These are phyloP conservation scores for Augiades crinisus DNA, from an alignment of 2,888 invertebrate genomes.

Conservation along the genomic window DNA sequence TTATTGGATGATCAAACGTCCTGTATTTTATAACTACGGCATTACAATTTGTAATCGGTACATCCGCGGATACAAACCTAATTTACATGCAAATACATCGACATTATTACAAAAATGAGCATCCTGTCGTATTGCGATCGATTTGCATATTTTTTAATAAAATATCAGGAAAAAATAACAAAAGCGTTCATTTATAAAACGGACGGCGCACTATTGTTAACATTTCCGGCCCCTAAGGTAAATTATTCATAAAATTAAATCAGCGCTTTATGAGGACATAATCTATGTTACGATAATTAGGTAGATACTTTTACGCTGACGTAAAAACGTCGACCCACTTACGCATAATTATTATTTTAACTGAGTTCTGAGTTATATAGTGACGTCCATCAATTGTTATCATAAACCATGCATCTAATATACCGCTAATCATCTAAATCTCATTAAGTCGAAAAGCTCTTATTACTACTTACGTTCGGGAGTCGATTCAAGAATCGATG, in stretches of 20 bases:
- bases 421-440: too few species aligned
- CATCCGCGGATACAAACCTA: slow-evolving; percentile 68
- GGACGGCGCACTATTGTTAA: slow-evolving; percentile 64
- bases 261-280: slow-evolving; percentile 54
- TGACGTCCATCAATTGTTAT: neutral
- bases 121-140: slow-evolving; percentile 71
- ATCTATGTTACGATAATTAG: slow-evolving; percentile 64
- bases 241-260: slow-evolving; percentile 75
- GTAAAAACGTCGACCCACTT: slow-evolving; percentile 26
- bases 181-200: slow-evolving; percentile 62
- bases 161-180: slow-evolving; percentile 68
- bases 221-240: slow-evolving; percentile 65
- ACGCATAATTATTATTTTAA: slow-evolving; percentile 8
- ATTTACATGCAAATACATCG: slow-evolving; percentile 77
- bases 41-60: slow-evolving; percentile 70
- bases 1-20: slow-evolving; percentile 36
- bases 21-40: slow-evolving; percentile 59
- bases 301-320: too few species aligned
- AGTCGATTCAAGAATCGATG: too few species aligned
- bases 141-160: slow-evolving; percentile 81
- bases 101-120: slow-evolving; percentile 75
- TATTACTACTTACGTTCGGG: too few species aligned
- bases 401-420: too few species aligned
- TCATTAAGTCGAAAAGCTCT: too few species aligned
- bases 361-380: neutral